Base-by-base conservation (phyloP, 30 jellyfish, hydroid and myxozoan species). In the Aurelia sp. region DNA sequence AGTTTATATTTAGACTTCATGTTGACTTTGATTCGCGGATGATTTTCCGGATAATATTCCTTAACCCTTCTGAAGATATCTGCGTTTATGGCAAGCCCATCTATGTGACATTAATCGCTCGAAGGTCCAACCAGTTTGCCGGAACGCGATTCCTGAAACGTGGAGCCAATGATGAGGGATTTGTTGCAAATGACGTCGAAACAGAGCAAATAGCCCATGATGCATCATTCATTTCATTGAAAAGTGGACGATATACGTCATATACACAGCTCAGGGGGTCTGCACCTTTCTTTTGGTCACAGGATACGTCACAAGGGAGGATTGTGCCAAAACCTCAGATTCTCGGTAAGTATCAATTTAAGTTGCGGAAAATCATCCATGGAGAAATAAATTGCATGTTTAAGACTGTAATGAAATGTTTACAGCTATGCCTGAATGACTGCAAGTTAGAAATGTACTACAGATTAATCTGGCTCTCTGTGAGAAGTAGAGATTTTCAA, bases 131-230 rank as follows among this genome's bases (percentile, higher is more conserved):
- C 53, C 91, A 91, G 61, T 96, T 90, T 74, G 99, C 99, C 44
- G 99, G 99, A 44, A 96, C 99, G 31, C 62, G 99, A 60, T 96
- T 90, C 82, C 67, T 96, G 24, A 96, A 96, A 63, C 91, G 99
- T 55, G 99, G 99, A 40, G 93, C 97, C 33, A 96, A 96, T 82
- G 99, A 96, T 62, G 98, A 96, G 94, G 99, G 99, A 0, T 89
- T 65, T 77, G 99, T 85, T 21, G 99, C 99, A 2, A 96, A 96
- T 67, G 99, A 96, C 67, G 99, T 96, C 10, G 99, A 96, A 80
- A 96, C 99, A 17, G 99, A 96, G 76, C 99, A 96, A 65, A 96
- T 96, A 33, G 97, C 96, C 60, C 98, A 91, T 66, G 99, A 96
- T 80, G 98, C 99, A 0, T 83, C 97, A 16, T 68, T 92, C 38